Evolutionary conservation across 2,888 invertebrate genomes (phyloP).

Genomic region (Phortica magna): DNA sequence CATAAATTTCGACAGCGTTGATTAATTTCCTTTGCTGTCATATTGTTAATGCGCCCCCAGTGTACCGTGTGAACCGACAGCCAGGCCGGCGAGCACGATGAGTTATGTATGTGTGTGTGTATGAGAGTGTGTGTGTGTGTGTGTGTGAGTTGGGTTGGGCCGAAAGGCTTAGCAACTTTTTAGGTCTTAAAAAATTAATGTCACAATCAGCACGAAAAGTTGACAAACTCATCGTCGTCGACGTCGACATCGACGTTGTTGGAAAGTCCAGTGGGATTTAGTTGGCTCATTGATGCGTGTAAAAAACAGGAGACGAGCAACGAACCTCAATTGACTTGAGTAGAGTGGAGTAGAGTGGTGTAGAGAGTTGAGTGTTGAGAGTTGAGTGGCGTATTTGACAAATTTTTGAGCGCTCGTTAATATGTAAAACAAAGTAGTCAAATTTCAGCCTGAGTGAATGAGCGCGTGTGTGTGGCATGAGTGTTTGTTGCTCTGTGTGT

Average conservation of each 20-base stretch:
- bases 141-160: background rate
- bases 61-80: background rate
- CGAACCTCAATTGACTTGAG: too few species aligned
- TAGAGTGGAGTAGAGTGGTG: background rate
- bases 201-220: constrained; percentile 19
- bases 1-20: constrained; percentile 45
- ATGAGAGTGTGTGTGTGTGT: too few species aligned
- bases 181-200: constrained; percentile 2
- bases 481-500: too few species aligned
- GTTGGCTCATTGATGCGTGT: too few species aligned
- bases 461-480: constrained; percentile 58
- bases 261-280: background rate
- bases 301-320: too few species aligned
- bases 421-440: background rate
- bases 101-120: too few species aligned
- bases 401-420: background rate
- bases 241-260: too few species aligned
- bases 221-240: background rate
- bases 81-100: background rate
- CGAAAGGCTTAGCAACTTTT: constrained; percentile 26
- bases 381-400: constrained; percentile 7
- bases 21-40: constrained; percentile 53
- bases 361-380: constrained; percentile 1
- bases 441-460: constrained; percentile 39
- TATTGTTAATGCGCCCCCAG: constrained; percentile 27